Evolutionary conservation across 2,113 vertebrate species (phyloP).

Genomic region (Pteruthius melanotis): DNA sequence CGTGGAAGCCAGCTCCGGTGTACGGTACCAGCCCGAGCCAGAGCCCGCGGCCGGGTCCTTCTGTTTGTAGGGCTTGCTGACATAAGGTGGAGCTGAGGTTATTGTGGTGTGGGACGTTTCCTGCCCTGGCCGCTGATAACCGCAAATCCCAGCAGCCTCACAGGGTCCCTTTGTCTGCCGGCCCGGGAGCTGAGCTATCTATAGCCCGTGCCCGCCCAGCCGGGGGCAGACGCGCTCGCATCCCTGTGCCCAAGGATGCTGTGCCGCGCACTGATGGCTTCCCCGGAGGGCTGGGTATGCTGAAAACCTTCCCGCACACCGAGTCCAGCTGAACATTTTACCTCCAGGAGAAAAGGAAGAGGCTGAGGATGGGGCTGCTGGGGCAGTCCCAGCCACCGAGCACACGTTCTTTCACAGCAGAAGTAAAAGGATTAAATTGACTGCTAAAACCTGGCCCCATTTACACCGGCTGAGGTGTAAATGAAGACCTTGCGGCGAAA

Average conservation of each 20-base stretch:
- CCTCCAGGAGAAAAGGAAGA: neutral
- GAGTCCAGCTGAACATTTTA: neutral
- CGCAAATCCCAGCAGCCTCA: constrained; percentile 55
- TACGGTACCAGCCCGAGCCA: constrained; percentile 85
- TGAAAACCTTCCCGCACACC: neutral
- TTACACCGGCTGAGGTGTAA: constrained; percentile 8
- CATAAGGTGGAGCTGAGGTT: constrained; percentile 82
- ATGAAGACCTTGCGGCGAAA: neutral
- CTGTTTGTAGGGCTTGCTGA: constrained; percentile 87
- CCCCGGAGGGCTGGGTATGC: fast-evolving
- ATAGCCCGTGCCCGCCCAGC: neutral
- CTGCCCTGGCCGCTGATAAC: constrained; percentile 68
- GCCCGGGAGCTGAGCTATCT: neutral
- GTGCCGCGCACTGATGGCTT: fast-evolving
- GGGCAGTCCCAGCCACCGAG: neutral
- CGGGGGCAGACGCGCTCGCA: neutral
- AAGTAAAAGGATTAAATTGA: neutral
- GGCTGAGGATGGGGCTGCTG: neutral
- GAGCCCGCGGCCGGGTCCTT: constrained; percentile 61
- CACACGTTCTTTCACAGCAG: neutral
- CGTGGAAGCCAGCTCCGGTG: constrained; percentile 61
- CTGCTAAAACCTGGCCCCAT: neutral
- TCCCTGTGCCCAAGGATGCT: neutral
- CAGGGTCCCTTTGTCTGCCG: constrained; percentile 38
- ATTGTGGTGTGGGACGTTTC: constrained; percentile 64